A percentile compares a stretch with the other conserved stretches of the same genome.
Evolutionary conservation across 1,140 invertebrate species (phyloP).

Genomic region (Lepidotrigona ventralis): DNA sequence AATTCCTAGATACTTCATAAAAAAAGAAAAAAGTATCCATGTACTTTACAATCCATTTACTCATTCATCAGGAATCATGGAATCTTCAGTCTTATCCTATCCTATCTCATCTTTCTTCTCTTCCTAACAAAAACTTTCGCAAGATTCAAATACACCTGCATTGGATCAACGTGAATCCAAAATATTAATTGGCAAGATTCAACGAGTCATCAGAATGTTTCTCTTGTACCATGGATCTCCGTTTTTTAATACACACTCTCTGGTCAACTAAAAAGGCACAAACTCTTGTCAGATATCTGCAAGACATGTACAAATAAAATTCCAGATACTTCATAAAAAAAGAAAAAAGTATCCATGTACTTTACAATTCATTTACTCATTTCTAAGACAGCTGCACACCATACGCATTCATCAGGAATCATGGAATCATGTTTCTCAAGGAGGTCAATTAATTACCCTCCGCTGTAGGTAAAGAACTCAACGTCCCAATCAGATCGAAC

Average conservation of each 20-base stretch:
- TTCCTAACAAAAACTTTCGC: not conserved
- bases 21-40: too few species aligned
- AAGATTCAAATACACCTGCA: not conserved
- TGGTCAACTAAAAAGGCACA: not conserved
- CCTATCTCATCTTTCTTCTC: not conserved
- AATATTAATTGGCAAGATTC: not conserved
- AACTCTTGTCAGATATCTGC: not conserved
- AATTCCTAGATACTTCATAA: too few species aligned
- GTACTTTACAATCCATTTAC: too few species aligned
- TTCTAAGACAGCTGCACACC: not conserved
- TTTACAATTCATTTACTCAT: not conserved
- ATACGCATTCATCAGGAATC: not conserved
- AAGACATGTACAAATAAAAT: not conserved
- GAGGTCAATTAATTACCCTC: not conserved
- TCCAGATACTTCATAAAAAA: not conserved
- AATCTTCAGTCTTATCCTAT: not conserved
- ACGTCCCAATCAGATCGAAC: not conserved
- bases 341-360: not conserved
- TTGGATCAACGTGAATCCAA: not conserved
- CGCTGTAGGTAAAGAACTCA: too few species aligned
- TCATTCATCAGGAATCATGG: too few species aligned
- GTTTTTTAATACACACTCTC: not conserved
- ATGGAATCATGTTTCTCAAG: not conserved
- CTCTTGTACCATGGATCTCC: not conserved
- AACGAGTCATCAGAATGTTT: constrained; percentile 4